A percentile compares a stretch with the other conserved stretches of the same genome.
These are phyloP conservation scores for Falco berigora DNA, from an alignment of 2,797 vertebrate species.

Conservation along the genomic window DNA sequence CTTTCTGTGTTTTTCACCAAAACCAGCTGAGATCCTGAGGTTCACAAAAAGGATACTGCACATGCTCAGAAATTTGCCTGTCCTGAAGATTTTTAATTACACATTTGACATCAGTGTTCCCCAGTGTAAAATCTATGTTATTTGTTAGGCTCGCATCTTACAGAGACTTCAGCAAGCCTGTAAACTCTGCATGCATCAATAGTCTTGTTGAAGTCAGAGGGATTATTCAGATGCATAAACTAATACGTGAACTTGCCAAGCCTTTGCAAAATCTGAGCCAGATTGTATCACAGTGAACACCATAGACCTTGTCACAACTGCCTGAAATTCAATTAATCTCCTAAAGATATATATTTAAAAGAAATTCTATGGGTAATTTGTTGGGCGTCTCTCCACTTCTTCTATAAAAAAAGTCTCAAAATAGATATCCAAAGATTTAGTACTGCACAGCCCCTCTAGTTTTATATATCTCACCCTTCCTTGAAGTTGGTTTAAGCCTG, in stretches of 20 bases:
- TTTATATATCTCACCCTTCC: background rate
- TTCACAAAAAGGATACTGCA: conserved; percentile 41
- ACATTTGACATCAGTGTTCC: background rate
- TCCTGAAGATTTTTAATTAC: conserved; percentile 16
- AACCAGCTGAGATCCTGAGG: conserved; percentile 48
- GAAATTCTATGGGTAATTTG: background rate
- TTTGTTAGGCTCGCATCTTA: background rate
- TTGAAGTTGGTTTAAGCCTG: background rate
- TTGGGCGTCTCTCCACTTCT: background rate
- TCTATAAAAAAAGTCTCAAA: background rate
- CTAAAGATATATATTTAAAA: background rate
- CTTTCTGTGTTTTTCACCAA: conserved; percentile 46
- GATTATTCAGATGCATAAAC: background rate
- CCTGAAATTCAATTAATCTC: background rate
- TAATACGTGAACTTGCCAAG: background rate
- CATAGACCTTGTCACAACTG: background rate
- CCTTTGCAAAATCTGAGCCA: background rate
- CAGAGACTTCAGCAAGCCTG: background rate
- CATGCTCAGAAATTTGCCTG: background rate
- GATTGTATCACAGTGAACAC: background rate
- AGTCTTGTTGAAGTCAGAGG: background rate
- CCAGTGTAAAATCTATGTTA: background rate
- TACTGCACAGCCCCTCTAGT: background rate
- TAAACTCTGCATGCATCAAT: background rate
- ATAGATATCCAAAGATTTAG: background rate